phyloP scores from a whole-genome alignment of 2,797 vertebrate genomes.

The Glossophaga mutica region DNA sequence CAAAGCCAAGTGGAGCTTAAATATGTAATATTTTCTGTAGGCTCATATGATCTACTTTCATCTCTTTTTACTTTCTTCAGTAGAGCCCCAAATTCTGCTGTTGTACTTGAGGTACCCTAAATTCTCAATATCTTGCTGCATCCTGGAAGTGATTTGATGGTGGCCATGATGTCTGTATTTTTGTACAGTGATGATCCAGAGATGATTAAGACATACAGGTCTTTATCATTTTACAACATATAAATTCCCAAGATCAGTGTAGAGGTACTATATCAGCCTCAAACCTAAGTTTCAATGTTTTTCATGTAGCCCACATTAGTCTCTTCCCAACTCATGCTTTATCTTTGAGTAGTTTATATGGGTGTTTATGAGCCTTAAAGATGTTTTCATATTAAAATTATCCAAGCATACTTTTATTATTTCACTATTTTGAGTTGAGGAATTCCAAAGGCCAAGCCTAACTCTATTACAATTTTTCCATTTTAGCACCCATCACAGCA shows the following conservation, averaged over 20 bases:
- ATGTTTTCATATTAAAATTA: slow-evolving; percentile 47
- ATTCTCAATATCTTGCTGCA: neutral
- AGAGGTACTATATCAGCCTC: neutral
- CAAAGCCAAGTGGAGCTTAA: neutral
- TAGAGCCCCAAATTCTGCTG: neutral
- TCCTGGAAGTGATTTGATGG: neutral
- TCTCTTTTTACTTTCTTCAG: neutral
- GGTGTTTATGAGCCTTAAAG: neutral
- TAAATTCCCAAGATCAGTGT: neutral
- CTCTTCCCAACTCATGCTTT: neutral
- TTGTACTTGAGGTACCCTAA: neutral
- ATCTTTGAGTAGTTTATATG: neutral
- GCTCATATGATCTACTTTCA: neutral
- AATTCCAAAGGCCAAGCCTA: neutral
- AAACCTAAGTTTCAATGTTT: slow-evolving; percentile 11
- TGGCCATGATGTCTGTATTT: neutral
- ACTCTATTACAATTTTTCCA: neutral
- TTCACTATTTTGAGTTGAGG: neutral
- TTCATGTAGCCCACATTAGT: neutral
- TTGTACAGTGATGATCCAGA: neutral
- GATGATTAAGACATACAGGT: neutral
- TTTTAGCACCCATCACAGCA: neutral
- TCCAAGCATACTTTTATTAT: slow-evolving; percentile 18
- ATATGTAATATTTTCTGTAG: neutral
- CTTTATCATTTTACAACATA: neutral